Conservation (phyloP, 2,888 invertebrate genomes). For the Spilosoma lubricipeda region DNA sequence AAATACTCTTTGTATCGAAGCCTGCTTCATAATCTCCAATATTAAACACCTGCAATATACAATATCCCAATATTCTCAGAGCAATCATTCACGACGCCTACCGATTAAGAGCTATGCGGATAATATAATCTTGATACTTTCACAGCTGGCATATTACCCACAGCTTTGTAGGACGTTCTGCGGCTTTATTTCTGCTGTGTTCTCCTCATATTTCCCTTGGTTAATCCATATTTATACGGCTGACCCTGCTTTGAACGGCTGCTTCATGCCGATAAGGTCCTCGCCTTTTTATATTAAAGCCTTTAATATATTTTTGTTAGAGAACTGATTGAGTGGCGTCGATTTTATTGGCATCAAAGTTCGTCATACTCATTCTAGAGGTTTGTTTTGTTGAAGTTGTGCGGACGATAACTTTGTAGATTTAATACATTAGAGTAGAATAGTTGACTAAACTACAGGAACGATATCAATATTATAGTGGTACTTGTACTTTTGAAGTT, state of each 20-base stretch:
- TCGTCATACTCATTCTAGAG: slow-evolving; percentile 10
- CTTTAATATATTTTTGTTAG: slow-evolving; percentile 49
- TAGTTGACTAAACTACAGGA: neutral
- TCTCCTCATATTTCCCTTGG: slow-evolving; percentile 72
- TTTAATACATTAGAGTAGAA: neutral
- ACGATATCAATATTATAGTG: neutral
- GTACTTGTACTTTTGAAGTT: no score
- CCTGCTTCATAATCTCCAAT: neutral
- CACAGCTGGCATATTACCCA: slow-evolving; percentile 21
- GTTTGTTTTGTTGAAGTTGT: slow-evolving; percentile 11
- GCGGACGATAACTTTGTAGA: neutral
- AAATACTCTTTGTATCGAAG: neutral
- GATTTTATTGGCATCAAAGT: slow-evolving; percentile 33
- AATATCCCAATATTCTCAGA: slow-evolving; percentile 1
- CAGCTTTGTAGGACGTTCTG: slow-evolving; percentile 55
- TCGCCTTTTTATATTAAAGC: slow-evolving; percentile 51
- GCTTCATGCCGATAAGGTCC: slow-evolving; percentile 49
- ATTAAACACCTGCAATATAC: slow-evolving; percentile 2
- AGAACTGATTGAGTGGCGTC: slow-evolving; percentile 43
- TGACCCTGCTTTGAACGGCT: slow-evolving; percentile 69
- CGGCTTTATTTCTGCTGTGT: slow-evolving; percentile 64
- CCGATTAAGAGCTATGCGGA: slow-evolving; percentile 15
- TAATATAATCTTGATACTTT: slow-evolving; percentile 21
- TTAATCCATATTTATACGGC: slow-evolving; percentile 83
- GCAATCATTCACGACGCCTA: slow-evolving; percentile 15